A percentile compares a stretch with the other conserved stretches of the same genome.
Conservation (phyloP, 2,888 invertebrate species). For the Monochamus alternatus region DNA sequence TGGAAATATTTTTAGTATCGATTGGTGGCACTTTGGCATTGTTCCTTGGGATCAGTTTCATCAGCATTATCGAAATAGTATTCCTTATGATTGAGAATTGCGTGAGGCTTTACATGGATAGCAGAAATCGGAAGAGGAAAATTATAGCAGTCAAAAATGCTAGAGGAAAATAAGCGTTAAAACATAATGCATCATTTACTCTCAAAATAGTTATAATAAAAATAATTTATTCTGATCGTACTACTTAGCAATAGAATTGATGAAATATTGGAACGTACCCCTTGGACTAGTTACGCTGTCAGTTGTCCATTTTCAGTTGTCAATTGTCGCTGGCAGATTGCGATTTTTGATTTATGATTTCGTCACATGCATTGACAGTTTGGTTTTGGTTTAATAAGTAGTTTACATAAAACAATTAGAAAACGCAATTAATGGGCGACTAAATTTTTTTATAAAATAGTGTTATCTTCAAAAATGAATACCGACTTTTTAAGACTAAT, state of each 20-base stretch:
- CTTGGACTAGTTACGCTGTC: no score
- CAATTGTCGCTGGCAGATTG: no score
- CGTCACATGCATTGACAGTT: no score
- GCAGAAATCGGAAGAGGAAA: conserved; percentile 3
- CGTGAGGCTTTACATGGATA: conserved; percentile 11
- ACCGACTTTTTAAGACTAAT: conserved; percentile 52
- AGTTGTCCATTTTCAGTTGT: no score
- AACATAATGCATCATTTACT: no score
- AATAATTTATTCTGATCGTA: no score
- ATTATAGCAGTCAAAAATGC: not conserved
- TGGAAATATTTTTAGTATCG: conserved; percentile 70
- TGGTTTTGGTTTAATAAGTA: no score
- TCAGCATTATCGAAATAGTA: conserved; percentile 76
- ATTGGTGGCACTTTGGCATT: conserved; percentile 78
- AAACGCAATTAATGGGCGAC: not conserved
- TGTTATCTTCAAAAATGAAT: conserved; percentile 46
- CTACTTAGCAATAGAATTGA: no score
- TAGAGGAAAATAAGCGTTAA: not conserved
- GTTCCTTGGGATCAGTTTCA: conserved; percentile 78
- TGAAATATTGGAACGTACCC: no score
- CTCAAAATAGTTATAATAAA: no score
- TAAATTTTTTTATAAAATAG: not conserved
- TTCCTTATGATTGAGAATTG: conserved; percentile 68
- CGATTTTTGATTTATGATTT: no score
- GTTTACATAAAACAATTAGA: no score